These are phyloP conservation scores for Folsomia candida DNA, from an alignment of 2,888 invertebrate species.

Conservation along the genomic window DNA sequence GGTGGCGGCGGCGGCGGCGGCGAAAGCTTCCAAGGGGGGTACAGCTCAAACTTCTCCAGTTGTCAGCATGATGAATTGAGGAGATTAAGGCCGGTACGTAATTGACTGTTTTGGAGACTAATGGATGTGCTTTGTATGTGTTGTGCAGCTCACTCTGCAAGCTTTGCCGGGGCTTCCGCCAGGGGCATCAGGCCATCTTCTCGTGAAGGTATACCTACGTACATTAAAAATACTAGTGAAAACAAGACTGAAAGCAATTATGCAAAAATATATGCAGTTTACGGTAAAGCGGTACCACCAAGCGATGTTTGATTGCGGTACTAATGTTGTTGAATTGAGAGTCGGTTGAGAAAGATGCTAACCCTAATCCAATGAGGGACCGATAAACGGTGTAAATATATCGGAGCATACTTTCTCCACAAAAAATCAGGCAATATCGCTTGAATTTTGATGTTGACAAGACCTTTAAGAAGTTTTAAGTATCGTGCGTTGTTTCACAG, in stretches of 20 bases:
- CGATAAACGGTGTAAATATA: no score
- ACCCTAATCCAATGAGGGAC: no score
- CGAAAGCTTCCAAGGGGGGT: constrained; percentile 23
- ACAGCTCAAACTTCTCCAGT: constrained; percentile 27
- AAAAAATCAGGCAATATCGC: no score
- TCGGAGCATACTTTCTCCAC: no score
- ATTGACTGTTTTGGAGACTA: constrained; percentile 46
- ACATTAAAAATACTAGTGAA: not conserved
- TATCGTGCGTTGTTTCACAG: no score
- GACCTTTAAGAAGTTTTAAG: no score
- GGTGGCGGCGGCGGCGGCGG: constrained; percentile 17
- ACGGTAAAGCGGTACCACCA: no score
- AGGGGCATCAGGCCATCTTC: constrained; percentile 76
- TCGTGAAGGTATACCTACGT: constrained; percentile 61
- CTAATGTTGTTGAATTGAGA: no score
- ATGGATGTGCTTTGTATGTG: constrained; percentile 52
- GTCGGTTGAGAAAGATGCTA: no score
- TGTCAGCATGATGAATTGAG: constrained; percentile 44
- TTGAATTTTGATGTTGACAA: no score
- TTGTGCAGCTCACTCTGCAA: constrained; percentile 73
- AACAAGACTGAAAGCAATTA: not conserved
- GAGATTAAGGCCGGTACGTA: constrained; percentile 50
- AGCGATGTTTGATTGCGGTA: no score
- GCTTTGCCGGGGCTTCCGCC: constrained; percentile 81
- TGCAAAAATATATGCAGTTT: not conserved